These are phyloP conservation scores for Spinus pinus DNA, from an alignment of 2,797 vertebrate species.

Conservation along the genomic window DNA sequence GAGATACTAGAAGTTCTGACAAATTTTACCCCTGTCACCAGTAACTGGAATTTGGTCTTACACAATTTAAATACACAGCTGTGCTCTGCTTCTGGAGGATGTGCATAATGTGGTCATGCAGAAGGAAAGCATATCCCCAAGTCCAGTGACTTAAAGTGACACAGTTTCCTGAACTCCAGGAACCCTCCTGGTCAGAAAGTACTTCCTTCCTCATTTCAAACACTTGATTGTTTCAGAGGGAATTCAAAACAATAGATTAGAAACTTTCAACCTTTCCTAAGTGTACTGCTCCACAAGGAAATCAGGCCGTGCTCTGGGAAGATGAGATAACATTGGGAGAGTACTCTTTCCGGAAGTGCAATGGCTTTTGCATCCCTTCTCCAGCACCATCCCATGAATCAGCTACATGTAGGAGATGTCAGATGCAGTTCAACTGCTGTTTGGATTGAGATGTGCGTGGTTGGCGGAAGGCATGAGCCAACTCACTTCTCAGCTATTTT, in stretches of 20 bases:
- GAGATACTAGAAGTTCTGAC: not conserved
- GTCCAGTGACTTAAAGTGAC: conserved; percentile 26
- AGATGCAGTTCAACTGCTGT: not conserved
- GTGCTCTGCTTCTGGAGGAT: not conserved
- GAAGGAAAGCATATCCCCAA: conserved; percentile 32
- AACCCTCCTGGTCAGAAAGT: conserved; percentile 71
- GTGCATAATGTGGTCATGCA: conserved; percentile 11
- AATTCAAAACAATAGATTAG: conserved; percentile 50
- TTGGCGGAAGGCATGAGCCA: not conserved
- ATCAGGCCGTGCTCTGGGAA: conserved; percentile 8
- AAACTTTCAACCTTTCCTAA: conserved; percentile 35
- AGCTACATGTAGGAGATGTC: not conserved
- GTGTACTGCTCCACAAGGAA: conserved; percentile 49
- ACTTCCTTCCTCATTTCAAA: conserved; percentile 79
- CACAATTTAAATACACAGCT: not conserved
- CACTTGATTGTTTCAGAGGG: conserved; percentile 66
- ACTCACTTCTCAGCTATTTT: not conserved
- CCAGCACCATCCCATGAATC: not conserved
- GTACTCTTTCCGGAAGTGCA: conserved; percentile 36
- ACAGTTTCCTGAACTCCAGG: conserved; percentile 71
- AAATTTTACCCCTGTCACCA: not conserved
- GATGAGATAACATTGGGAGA: conserved; percentile 57
- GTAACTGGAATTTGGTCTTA: not conserved
- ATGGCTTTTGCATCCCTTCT: not conserved
- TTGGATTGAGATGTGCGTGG: not conserved